These are phyloP conservation scores for Aphodius sticticus DNA, from an alignment of 2,888 invertebrate genomes.

Conservation along the genomic window DNA sequence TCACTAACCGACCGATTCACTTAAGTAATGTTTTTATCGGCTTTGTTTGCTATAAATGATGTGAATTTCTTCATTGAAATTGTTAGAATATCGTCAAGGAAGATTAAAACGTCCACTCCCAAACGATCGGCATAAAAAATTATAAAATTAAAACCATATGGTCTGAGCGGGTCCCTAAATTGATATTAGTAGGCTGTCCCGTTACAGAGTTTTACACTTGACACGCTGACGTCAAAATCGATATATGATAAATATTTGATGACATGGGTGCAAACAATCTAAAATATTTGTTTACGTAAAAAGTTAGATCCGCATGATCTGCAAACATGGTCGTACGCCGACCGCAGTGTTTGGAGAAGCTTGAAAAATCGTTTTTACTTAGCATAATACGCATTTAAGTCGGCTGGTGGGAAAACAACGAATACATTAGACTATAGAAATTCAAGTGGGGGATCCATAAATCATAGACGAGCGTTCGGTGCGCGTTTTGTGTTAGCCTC, in stretches of 20 bases:
- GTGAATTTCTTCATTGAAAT: too few species aligned
- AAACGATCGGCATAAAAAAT: too few species aligned
- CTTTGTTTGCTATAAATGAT: too few species aligned
- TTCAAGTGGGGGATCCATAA: background rate
- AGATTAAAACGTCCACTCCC: too few species aligned
- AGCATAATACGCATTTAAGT: background rate
- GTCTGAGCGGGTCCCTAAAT: background rate
- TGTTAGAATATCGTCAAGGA: too few species aligned
- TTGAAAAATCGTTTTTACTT: constrained; percentile 10
- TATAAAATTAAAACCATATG: too few species aligned
- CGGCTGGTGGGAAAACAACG: background rate
- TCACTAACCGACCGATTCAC: too few species aligned
- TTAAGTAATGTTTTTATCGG: too few species aligned
- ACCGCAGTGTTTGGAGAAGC: constrained; percentile 9
- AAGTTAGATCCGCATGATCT: background rate
- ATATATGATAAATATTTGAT: background rate
- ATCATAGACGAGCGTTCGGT: background rate
- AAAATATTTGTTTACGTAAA: background rate
- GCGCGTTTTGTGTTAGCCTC: background rate
- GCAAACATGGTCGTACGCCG: background rate
- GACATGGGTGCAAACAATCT: background rate
- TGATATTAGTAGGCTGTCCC: background rate
- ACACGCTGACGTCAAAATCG: background rate
- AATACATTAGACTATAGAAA: background rate
- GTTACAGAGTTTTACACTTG: background rate